phyloP scores from a whole-genome alignment of 1,140 invertebrate genomes.

The Araneus ventricosus region DNA sequence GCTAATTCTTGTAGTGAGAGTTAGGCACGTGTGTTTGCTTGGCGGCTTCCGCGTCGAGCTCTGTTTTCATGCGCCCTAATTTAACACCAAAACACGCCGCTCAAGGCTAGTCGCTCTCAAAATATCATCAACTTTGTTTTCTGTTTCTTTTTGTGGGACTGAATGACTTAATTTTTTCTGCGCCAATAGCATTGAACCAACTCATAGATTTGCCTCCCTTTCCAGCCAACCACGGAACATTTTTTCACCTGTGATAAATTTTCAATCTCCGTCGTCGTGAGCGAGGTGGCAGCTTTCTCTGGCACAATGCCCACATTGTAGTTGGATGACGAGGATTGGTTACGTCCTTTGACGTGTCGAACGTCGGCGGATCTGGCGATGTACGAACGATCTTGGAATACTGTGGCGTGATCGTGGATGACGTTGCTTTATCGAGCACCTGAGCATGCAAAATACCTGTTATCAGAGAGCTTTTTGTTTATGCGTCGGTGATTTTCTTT shows the following conservation, averaged over 20 bases:
- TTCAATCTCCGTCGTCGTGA: neutral
- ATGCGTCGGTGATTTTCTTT: neutral
- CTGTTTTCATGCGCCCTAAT: neutral
- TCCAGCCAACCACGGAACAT: neutral
- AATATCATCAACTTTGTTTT: neutral
- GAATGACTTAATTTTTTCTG: neutral
- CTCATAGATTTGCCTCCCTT: neutral
- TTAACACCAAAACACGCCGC: slow-evolving; percentile 8
- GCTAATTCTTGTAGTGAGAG: too few species aligned
- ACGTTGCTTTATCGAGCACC: neutral
- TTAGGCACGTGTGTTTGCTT: neutral
- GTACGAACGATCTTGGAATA: neutral
- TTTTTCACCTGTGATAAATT: slow-evolving; percentile 23
- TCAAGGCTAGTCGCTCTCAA: neutral
- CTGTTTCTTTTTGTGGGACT: neutral
- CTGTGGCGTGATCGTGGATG: slow-evolving; percentile 5
- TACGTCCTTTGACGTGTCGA: slow-evolving; percentile 5
- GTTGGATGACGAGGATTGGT: neutral
- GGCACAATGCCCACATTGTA: slow-evolving; percentile 15
- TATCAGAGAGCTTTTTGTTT: neutral
- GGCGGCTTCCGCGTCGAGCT: neutral
- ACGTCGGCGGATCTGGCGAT: slow-evolving; percentile 1
- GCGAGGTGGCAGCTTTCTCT: neutral
- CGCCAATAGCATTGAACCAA: neutral
- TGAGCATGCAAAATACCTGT: slow-evolving; percentile 10